A percentile compares a stretch with the other conserved stretches of the same genome.
Conservation (phyloP, 37 sponge, comb jelly and placozoan species). For the Agelas oroides region DNA sequence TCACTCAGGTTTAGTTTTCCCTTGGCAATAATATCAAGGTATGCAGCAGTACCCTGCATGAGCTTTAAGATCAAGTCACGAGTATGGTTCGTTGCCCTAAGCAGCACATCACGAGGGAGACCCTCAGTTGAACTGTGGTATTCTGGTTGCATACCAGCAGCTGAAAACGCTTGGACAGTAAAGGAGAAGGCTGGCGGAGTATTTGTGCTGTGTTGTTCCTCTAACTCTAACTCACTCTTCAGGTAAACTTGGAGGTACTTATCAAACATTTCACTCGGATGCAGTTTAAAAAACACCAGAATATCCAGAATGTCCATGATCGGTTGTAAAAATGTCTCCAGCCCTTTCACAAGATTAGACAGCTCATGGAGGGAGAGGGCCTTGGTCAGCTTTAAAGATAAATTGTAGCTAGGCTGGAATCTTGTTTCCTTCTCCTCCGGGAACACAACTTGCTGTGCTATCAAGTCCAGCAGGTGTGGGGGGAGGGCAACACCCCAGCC, state of each 20-base stretch:
- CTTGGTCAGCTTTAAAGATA: conserved; percentile 26
- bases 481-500: conserved; percentile 62
- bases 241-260: conserved; percentile 52
- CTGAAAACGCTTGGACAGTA: background rate
- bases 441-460: conserved; percentile 33
- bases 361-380: conserved; percentile 13
- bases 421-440: conserved; percentile 31
- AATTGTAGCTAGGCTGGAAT: conserved; percentile 39
- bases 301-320: conserved; percentile 41
- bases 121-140: background rate
- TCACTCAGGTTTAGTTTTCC: conserved; percentile 39
- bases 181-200: background rate
- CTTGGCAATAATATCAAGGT: conserved; percentile 67
- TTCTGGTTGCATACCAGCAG: background rate
- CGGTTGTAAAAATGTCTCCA: conserved; percentile 39
- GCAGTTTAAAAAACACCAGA: conserved; percentile 68
- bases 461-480: conserved; percentile 10
- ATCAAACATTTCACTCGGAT: conserved; percentile 73
- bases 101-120: background rate
- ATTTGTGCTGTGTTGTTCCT: background rate
- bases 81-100: background rate
- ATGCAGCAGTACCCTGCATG: conserved; percentile 57
- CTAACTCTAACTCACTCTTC: background rate
- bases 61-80: conserved; percentile 43
- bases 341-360: background rate